Base-by-base conservation (phyloP, 1,140 invertebrate species). In the Probaryconus sp. region DNA sequence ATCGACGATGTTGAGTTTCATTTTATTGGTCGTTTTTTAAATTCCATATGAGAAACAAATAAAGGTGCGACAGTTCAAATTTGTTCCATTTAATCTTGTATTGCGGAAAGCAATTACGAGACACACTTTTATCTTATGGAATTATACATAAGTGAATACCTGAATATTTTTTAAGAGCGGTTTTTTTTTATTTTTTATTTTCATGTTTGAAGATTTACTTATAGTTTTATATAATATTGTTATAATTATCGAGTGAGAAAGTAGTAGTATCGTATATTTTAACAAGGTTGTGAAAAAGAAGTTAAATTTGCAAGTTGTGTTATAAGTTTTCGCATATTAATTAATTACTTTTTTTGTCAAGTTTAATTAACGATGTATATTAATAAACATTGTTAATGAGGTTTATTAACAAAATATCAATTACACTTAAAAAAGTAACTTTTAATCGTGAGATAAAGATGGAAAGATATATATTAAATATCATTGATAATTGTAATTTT, bases 191-290 rank as follows among this genome's bases (percentile, higher is more conserved):
- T 11, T 55, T 43, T 45, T 65, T 38, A 40, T 55, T 42, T 21
- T 14, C 14, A 21, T 18, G 5, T 16, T 24, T n/a, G 31, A 21
- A 21, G 16, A 24, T 50, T 67, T 43, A 51, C 33, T 42, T 51
- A 51, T 51, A 43, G 47, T 6, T 70, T 70, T 70, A 71, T 64
- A 24, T 70, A 70, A 70, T 33, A 63, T 55, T 37, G 42, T 51
- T 56, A 33, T 64, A 71, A 71, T 58, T 71, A 48, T 50, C 33
- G 26, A 50, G 38, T 60, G 53, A 48, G 68, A 64, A 72, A 72
- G 60, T 51, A 72, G 60, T 51, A 58, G 45, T 51, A 58, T 72
- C 58, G 60, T 30, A 56, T 56, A 56, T 48, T 48, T 61, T 42
- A 50, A 26, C 26, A 61, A 31, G 21, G 17, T 72, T 50, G 53